These are phyloP conservation scores for Python bivittatus DNA, from an alignment of 2,113 vertebrate species.

Conservation along the genomic window DNA sequence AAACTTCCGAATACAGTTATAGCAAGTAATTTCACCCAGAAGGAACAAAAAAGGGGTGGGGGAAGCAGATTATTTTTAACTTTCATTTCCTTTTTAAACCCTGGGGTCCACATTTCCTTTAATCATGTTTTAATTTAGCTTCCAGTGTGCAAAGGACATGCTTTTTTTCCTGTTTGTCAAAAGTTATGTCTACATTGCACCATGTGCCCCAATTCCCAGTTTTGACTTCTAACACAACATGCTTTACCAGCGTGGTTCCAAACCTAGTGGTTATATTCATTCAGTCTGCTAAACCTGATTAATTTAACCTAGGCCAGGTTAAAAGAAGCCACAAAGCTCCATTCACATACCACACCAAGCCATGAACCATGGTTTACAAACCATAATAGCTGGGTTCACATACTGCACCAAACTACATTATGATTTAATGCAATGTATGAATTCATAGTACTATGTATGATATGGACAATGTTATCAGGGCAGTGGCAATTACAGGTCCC, in stretches of 20 bases:
- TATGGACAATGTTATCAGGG: too few species aligned
- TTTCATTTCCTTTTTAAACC: slow-evolving; percentile 55
- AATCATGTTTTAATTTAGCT: slow-evolving; percentile 53
- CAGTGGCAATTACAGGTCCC: background rate
- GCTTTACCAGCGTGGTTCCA: background rate
- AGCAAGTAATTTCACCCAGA: slow-evolving; percentile 30
- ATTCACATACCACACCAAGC: background rate
- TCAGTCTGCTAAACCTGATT: background rate
- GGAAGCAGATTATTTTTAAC: slow-evolving; percentile 50
- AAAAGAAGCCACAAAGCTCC: background rate
- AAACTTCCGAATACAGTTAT: background rate
- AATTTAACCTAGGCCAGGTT: background rate
- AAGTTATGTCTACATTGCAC: background rate
- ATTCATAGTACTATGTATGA: background rate
- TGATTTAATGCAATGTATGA: background rate
- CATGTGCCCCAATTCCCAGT: slow-evolving; percentile 36
- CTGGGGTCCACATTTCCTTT: slow-evolving; percentile 38
- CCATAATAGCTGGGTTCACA: background rate
- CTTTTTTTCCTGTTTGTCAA: background rate
- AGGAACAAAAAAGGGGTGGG: background rate
- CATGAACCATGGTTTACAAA: background rate
- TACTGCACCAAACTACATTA: background rate
- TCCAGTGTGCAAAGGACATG: slow-evolving; percentile 26
- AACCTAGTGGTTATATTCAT: background rate
- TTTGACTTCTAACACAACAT: background rate